These are phyloP conservation scores for Fringilla coelebs DNA, from an alignment of 2,797 vertebrate species.

Conservation along the genomic window DNA sequence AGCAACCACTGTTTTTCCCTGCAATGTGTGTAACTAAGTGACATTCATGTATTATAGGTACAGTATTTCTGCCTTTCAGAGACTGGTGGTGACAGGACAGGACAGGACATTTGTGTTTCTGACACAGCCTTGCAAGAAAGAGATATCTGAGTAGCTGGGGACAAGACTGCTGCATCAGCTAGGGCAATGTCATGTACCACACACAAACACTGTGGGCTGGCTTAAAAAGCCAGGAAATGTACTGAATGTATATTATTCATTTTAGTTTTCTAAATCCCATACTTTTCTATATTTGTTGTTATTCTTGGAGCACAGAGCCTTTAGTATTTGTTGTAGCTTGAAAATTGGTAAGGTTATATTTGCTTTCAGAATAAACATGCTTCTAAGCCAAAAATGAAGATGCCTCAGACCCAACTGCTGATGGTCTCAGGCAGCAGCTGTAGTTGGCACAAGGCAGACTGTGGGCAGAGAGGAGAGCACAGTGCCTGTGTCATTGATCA, in stretches of 20 bases:
- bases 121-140: neutral
- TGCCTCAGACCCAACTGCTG: neutral
- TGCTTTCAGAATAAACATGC: neutral
- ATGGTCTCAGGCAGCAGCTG: neutral
- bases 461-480: rapidly evolving
- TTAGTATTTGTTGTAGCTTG: neutral
- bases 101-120: neutral
- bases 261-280: neutral
- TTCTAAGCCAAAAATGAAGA: neutral
- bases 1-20: neutral
- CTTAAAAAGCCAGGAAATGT: neutral
- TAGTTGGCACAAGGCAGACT: rapidly evolving
- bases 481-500: too few relatives aligned
- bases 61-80: neutral
- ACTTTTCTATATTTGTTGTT: neutral
- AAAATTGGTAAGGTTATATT: neutral
- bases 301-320: neutral
- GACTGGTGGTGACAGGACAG: neutral
- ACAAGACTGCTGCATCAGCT: neutral
- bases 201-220: neutral
- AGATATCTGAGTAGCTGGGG: neutral
- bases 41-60: neutral
- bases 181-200: neutral
- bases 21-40: neutral
- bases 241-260: neutral